Conservation (phyloP, 2,797 vertebrate species). For the Galagoides demidoff region DNA sequence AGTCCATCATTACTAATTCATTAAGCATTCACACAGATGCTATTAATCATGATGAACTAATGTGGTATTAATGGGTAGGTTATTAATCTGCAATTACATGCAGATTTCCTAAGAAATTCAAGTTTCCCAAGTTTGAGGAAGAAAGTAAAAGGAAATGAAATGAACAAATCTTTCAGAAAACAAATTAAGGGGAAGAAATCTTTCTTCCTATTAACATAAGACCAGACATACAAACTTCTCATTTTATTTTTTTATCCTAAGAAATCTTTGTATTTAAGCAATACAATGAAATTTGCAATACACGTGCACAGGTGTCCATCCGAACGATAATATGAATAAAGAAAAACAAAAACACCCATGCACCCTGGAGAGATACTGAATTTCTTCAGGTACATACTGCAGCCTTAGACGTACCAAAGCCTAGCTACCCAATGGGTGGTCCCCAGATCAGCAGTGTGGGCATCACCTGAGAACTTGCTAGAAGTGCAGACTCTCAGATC, state of each 20-base stretch:
- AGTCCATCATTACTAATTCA: slow-evolving; percentile 82
- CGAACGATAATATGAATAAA: slow-evolving; percentile 67
- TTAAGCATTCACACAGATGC: slow-evolving; percentile 77
- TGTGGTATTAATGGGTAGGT: slow-evolving; percentile 75
- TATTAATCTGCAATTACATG: slow-evolving; percentile 82
- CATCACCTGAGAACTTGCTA: slow-evolving; percentile 6
- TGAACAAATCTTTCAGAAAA: slow-evolving; percentile 69
- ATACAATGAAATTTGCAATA: slow-evolving; percentile 58
- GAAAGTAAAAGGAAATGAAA: slow-evolving; percentile 70
- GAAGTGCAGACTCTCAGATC: background rate
- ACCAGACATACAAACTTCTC: slow-evolving; percentile 32
- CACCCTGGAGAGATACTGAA: background rate
- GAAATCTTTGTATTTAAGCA: slow-evolving; percentile 40
- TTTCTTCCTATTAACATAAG: slow-evolving; percentile 55
- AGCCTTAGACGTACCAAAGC: background rate
- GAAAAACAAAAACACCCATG: slow-evolving; percentile 28
- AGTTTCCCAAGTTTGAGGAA: slow-evolving; percentile 61
- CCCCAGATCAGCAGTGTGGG: background rate
- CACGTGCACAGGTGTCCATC: slow-evolving; percentile 53
- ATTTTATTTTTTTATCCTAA: background rate
- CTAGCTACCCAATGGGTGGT: background rate
- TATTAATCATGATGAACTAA: slow-evolving; percentile 81
- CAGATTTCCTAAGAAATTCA: slow-evolving; percentile 83
- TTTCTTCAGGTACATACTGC: background rate
- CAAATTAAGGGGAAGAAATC: slow-evolving; percentile 53